These are phyloP conservation scores for Apis dorsata DNA, from an alignment of 1,140 invertebrate genomes.

Conservation along the genomic window DNA sequence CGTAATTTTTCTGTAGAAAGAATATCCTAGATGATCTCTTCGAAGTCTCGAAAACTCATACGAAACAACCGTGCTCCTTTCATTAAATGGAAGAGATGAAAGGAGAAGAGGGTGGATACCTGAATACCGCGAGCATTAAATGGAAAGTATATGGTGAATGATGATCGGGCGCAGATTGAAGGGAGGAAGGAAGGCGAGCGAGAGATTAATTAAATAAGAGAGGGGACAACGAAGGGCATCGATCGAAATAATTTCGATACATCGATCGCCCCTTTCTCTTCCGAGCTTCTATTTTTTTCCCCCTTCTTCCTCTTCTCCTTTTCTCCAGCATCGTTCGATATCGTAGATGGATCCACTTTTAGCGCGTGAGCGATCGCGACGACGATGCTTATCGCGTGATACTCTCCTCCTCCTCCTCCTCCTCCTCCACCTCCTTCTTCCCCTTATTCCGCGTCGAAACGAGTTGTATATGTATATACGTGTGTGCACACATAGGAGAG, in stretches of 20 bases:
- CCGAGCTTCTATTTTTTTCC: background rate
- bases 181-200: background rate
- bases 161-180: background rate
- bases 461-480: conserved; percentile 3
- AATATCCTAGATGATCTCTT: too few relatives aligned
- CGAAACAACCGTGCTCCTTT: conserved; percentile 7
- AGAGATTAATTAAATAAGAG: conserved; percentile 23
- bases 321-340: background rate
- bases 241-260: background rate
- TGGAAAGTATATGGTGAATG: conserved; percentile 18
- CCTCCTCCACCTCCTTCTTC: too few relatives aligned
- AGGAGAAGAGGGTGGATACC: too few relatives aligned
- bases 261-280: background rate
- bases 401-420: background rate
- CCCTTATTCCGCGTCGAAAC: conserved; percentile 20
- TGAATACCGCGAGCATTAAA: background rate
- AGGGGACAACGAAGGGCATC: background rate
- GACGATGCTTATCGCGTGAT: conserved; percentile 43
- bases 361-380: background rate
- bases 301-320: too few relatives aligned
- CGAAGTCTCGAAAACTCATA: too few relatives aligned
- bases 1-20: too few relatives aligned
- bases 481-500: background rate
- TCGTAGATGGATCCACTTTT: conserved; percentile 19
- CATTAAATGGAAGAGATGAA: too few relatives aligned